Evolutionary conservation across 2,113 vertebrate genomes (phyloP), one percentile per base, ranked within the genome.

Genomic region (Cromileptes altivelis): DNA sequence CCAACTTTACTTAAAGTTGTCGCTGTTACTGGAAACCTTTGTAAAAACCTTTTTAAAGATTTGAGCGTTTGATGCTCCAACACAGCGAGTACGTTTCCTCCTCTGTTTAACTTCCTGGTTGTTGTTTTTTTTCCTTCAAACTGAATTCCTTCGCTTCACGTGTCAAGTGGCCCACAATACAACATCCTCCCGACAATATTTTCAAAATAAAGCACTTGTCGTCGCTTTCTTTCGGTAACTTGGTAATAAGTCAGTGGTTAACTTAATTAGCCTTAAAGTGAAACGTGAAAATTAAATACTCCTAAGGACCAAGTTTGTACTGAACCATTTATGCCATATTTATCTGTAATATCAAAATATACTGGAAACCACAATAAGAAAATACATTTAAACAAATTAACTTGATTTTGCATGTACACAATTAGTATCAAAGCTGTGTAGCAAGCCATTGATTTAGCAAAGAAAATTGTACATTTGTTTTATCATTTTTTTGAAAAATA

Each of bases 91-190:
- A 37, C 49, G 80, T 80, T 85, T 87, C 56, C 80, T 87, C 58
- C 12, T 85, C 25, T 4, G 25, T 42, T 78, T 37, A 21, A 93
- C 94, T 95, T 95, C 95, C 95, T 94, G 93, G 89, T 95, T 90
- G 33, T 68, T 65, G 53, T 76, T 78, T 87, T 61, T 40, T 30
- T 61, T 49, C 45, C 10, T 75, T 79, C 86, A 47, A 70, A 88
- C 25, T 72, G 72, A 86, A 93, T 92, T 92, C 91, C 85, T 81
- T 68, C 56, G 63, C 78, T 37, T 37, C 61, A 19, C 3, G 3
- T 10, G 79, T 85, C 52, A 84, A 71, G 61, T 49, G 1, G 2
- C 27, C 13, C 0, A 3, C 1, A 21, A 19, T 2, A 9, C 40
- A 58, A 10, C 56, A 2, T 1, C 4, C 58, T 76, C 56, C 68